phyloP scores from a whole-genome alignment of 2,797 vertebrate species.

The Emydoidea blandingii region DNA sequence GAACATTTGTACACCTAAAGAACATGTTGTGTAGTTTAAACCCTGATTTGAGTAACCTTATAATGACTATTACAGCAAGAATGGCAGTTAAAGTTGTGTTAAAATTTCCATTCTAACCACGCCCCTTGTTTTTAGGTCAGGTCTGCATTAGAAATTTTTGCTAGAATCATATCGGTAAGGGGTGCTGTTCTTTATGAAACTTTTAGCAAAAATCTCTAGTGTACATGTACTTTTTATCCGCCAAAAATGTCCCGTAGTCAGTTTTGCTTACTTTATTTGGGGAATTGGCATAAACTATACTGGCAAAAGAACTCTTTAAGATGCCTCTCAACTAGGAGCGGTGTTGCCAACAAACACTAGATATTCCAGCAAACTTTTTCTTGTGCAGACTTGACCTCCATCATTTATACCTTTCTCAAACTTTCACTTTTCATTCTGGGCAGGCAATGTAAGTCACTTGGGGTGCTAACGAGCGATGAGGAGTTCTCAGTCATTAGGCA shows the following conservation, averaged over 20 bases:
- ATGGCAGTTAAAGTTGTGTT: background rate
- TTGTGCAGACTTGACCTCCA: background rate
- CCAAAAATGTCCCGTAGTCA: background rate
- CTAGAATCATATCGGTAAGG: background rate
- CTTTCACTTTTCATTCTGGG: background rate
- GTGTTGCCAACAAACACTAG: background rate
- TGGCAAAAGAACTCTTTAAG: background rate
- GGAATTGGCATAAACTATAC: background rate
- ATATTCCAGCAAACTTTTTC: background rate
- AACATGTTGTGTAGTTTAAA: background rate
- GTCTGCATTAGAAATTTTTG: background rate
- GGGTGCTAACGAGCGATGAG: background rate
- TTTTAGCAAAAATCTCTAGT: background rate
- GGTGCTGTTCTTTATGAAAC: background rate
- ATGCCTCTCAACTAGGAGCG: background rate
- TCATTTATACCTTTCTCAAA: background rate
- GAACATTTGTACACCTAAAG: background rate
- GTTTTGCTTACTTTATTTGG: background rate
- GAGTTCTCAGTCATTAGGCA: background rate
- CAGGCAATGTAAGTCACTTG: background rate
- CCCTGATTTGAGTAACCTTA: slow-evolving; percentile 9
- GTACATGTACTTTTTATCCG: background rate
- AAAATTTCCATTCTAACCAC: background rate
- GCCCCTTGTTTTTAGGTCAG: background rate
- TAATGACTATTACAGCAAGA: background rate